Evolutionary conservation across 2,888 invertebrate genomes (phyloP).

Genomic region (Ferrisia virgata): DNA sequence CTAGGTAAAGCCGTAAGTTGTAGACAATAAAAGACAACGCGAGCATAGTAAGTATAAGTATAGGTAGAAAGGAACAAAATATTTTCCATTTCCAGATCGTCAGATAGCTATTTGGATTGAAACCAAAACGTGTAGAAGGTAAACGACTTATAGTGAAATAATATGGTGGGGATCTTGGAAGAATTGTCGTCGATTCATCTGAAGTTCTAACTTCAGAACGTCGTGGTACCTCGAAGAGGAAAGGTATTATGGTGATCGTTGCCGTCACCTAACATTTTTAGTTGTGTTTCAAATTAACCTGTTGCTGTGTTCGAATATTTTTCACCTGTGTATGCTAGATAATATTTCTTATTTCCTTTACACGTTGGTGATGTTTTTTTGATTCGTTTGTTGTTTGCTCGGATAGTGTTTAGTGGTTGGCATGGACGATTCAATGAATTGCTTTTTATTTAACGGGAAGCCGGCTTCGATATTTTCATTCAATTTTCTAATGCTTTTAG

Average conservation of each 20-base stretch:
- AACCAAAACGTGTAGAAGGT: too few relatives aligned
- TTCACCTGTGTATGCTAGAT: not conserved
- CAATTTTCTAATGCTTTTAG: not conserved
- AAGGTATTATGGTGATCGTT: not conserved
- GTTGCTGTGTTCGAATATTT: not conserved
- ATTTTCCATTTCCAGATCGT: too few relatives aligned
- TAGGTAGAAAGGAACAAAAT: too few relatives aligned
- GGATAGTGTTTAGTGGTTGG: not conserved
- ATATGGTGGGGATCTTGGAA: not conserved
- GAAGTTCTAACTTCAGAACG: too few relatives aligned
- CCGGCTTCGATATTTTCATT: not conserved
- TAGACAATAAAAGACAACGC: too few relatives aligned
- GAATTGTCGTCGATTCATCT: not conserved
- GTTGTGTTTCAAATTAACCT: not conserved
- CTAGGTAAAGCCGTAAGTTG: too few relatives aligned
- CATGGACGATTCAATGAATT: conserved; percentile 7
- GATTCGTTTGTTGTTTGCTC: not conserved
- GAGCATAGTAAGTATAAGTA: too few relatives aligned
- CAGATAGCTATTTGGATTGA: too few relatives aligned
- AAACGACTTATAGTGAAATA: not conserved
- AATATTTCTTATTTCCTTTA: not conserved
- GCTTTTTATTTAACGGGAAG: not conserved
- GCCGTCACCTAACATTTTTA: not conserved
- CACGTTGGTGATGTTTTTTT: not conserved
- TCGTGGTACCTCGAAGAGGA: not conserved